phyloP scores from a whole-genome alignment of 1,140 invertebrate species.

The Schlechtendalia chinensis region DNA sequence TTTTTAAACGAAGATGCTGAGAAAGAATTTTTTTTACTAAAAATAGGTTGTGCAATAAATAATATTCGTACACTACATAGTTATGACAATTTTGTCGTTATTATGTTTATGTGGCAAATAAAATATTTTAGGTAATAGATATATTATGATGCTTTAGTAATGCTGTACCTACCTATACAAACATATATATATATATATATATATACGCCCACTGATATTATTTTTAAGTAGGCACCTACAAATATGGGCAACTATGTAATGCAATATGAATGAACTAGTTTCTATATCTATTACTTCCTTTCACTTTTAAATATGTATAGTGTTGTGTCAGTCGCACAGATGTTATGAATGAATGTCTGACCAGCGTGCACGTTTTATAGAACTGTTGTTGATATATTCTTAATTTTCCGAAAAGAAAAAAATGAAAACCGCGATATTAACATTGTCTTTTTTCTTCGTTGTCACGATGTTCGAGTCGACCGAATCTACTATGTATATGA shows the following conservation, averaged over 20 bases:
- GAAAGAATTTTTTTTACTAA: no score
- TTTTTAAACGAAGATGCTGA: no score
- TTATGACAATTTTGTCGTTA: no score
- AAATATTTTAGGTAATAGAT: no score
- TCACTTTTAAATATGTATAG: constrained; percentile 38
- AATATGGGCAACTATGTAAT: constrained; percentile 34
- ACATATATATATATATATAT: neutral
- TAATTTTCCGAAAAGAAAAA: neutral
- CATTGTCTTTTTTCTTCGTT: neutral
- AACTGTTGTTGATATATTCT: neutral
- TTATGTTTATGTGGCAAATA: no score
- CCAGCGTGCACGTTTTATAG: neutral
- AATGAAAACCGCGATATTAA: neutral
- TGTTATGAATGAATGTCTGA: constrained; percentile 12
- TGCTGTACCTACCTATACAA: no score
- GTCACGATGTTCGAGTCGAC: neutral
- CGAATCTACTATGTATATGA: constrained; percentile 19
- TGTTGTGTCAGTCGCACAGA: neutral
- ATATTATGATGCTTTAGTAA: neutral
- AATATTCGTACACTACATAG: no score
- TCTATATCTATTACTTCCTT: constrained; percentile 26
- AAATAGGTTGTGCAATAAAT: no score
- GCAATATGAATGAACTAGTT: constrained; percentile 38
- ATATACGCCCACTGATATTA: constrained; percentile 8
- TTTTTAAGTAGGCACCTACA: constrained; percentile 24